Evolutionary conservation across 2,888 invertebrate genomes (phyloP).

Genomic region (Scaptomyza reducta): DNA sequence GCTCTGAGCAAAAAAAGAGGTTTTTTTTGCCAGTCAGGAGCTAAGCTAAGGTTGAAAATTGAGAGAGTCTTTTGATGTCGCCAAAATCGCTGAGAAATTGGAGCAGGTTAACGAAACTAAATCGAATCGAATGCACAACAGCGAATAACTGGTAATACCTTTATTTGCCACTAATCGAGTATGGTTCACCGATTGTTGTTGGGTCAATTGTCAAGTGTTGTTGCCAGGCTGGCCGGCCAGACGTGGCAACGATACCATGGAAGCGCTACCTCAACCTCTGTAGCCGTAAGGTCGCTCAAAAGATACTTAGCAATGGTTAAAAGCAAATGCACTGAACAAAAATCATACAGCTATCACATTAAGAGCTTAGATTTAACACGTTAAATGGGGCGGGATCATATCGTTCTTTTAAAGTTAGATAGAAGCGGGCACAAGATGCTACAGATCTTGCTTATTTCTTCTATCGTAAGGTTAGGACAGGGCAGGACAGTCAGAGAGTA

Average conservation of each 20-base stretch:
- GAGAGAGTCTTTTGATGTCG: constrained; percentile 52
- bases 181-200: constrained; percentile 3
- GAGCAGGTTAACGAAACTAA: constrained; percentile 45
- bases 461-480: too few species aligned
- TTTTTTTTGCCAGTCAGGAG: constrained; percentile 35
- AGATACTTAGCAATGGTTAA: constrained; percentile 21
- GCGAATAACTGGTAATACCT: constrained; percentile 40
- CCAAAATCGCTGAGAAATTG: constrained; percentile 54
- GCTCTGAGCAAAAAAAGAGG: constrained; percentile 29
- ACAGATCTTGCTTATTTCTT: too few species aligned
- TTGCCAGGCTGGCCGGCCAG: constrained; percentile 33
- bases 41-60: constrained; percentile 6
- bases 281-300: constrained; percentile 45
- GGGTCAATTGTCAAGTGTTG: constrained; percentile 20
- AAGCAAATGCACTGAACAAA: constrained; percentile 15
- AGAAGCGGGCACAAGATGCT: too few species aligned
- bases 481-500: too few species aligned
- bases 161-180: constrained; percentile 56
- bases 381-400: too few species aligned
- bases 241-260: constrained; percentile 52
- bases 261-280: constrained; percentile 37
- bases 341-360: neutral
- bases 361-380: too few species aligned
- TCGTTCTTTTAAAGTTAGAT: too few species aligned
- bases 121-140: constrained; percentile 15